A percentile compares a stretch with the other conserved stretches of the same genome.
phyloP scores from a whole-genome alignment of 2,113 vertebrate species.

The Haemorhous mexicanus region DNA sequence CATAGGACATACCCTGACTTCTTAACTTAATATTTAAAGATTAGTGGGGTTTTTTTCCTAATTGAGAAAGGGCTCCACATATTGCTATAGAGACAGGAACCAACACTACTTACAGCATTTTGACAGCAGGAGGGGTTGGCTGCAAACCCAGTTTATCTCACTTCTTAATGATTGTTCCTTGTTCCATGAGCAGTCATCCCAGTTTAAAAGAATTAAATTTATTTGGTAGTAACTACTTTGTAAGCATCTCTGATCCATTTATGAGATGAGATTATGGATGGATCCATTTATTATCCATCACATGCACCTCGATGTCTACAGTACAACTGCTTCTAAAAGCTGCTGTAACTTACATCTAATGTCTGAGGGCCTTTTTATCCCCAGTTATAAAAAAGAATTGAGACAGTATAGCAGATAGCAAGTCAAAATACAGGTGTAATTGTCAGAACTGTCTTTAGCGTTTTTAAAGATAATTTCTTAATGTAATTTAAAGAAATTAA shows the following conservation, averaged over 20 bases:
- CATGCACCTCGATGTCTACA: neutral
- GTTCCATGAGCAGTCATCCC: neutral
- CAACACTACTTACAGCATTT: neutral
- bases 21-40: neutral
- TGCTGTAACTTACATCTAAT: neutral
- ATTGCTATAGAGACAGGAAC: neutral
- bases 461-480: neutral
- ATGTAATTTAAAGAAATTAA: neutral
- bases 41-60: neutral
- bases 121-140: neutral
- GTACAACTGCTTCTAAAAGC: neutral
- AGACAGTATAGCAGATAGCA: neutral
- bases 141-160: neutral
- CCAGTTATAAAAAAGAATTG: neutral
- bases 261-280: neutral
- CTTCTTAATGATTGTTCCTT: neutral
- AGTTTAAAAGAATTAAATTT: neutral
- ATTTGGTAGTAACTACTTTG: neutral
- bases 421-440: neutral
- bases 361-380: neutral
- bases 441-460: neutral
- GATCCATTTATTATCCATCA: neutral
- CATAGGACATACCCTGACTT: neutral
- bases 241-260: neutral
- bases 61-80: neutral